These are phyloP conservation scores for Chloromyia formosa DNA, from an alignment of 2,888 invertebrate genomes.

Conservation along the genomic window DNA sequence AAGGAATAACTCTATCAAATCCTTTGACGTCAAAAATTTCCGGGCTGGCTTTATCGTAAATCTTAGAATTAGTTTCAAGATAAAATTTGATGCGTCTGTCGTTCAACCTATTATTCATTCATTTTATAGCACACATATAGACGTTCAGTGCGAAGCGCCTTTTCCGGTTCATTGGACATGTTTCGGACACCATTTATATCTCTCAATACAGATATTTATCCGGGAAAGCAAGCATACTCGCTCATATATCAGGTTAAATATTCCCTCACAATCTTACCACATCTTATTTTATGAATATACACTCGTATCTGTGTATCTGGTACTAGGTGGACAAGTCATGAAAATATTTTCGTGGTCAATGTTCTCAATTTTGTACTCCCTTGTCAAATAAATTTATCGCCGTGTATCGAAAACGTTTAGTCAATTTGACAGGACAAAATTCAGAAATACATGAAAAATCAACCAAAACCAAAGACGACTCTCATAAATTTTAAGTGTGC, in stretches of 20 bases:
- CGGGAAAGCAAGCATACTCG: not conserved
- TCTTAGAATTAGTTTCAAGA: not conserved
- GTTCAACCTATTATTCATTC: not conserved
- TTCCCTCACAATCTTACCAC: too few species aligned
- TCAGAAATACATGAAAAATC: not conserved
- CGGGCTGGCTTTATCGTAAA: not conserved
- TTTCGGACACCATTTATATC: not conserved
- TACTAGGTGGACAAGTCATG: not conserved
- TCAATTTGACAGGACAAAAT: not conserved
- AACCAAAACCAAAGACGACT: not conserved
- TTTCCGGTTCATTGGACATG: conserved; percentile 15
- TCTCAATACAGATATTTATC: not conserved
- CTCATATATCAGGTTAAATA: not conserved
- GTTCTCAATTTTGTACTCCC: not conserved
- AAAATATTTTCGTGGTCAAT: conserved; percentile 14
- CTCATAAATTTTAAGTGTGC: too few species aligned
- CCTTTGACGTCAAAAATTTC: not conserved
- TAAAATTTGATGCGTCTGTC: conserved; percentile 2
- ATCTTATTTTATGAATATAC: too few species aligned
- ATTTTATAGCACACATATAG: not conserved
- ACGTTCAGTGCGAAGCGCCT: too few species aligned
- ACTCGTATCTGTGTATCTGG: too few species aligned
- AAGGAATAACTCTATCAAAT: too few species aligned
- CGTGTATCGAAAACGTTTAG: conserved; percentile 9
- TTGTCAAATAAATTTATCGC: conserved; percentile 3